phyloP scores from a whole-genome alignment of 1,140 invertebrate genomes.

The Zaprionus kolodkinae region DNA sequence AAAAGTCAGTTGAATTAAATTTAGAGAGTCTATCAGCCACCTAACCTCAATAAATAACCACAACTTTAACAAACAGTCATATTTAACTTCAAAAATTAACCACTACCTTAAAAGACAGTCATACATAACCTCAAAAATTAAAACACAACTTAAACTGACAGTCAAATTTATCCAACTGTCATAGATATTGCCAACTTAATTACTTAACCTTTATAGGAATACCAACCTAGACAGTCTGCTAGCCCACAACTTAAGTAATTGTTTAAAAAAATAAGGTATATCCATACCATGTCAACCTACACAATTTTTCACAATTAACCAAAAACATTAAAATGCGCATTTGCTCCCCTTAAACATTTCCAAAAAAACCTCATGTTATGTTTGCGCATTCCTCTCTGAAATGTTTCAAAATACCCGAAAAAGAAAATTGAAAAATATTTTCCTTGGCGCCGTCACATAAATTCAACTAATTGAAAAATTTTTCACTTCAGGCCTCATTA shows the following conservation, averaged over 20 bases:
- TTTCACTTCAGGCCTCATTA: conserved; percentile 67
- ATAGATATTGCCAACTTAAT: not conserved
- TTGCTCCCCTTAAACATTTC: conserved; percentile 17
- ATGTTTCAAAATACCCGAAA: not conserved
- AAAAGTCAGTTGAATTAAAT: too few relatives aligned
- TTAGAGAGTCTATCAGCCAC: too few relatives aligned
- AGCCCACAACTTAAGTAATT: conserved; percentile 55
- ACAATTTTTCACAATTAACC: conserved; percentile 69
- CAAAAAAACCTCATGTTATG: conserved; percentile 37
- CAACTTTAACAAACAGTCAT: too few relatives aligned
- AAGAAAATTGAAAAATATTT: conserved; percentile 32
- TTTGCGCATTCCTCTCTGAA: conserved; percentile 9
- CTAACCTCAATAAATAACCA: too few relatives aligned
- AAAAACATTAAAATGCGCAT: conserved; percentile 16
- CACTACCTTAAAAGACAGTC: not conserved
- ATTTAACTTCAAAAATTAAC: not conserved
- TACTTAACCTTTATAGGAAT: too few relatives aligned
- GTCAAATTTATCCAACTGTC: not conserved
- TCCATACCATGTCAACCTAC: conserved; percentile 15
- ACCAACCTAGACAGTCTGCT: not conserved
- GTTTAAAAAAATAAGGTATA: conserved; percentile 12
- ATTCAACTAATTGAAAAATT: conserved; percentile 76
- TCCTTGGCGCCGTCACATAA: conserved; percentile 48
- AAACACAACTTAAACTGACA: not conserved
- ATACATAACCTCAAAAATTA: too few relatives aligned